Percentiles rank a stretch among this genome's conserved stretches.
These are phyloP conservation scores for Hypothenemus hampei DNA, from an alignment of 1,140 invertebrate genomes.

Conservation along the genomic window DNA sequence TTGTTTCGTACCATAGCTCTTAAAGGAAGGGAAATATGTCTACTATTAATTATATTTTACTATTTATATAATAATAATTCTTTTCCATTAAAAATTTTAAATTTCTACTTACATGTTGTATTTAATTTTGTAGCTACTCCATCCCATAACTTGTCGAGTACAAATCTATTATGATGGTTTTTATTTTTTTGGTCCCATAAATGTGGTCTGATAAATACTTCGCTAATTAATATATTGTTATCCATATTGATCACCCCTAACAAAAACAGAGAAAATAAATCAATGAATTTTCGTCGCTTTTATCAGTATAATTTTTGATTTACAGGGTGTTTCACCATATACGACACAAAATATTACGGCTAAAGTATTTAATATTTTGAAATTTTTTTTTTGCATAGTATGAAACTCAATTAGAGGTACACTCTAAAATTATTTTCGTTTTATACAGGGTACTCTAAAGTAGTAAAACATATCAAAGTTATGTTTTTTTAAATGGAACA, in stretches of 20 bases:
- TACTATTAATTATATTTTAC: conserved; percentile 2
- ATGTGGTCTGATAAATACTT: conserved; percentile 21
- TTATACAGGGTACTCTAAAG: too few relatives aligned
- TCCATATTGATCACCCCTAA: conserved; percentile 21
- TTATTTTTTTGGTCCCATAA: conserved; percentile 30
- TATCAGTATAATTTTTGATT: too few relatives aligned
- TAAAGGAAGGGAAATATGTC: conserved; percentile 38
- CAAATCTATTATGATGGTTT: conserved; percentile 29
- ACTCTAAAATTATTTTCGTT: too few relatives aligned
- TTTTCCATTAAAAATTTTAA: conserved; percentile 1
- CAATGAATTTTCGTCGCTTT: too few relatives aligned
- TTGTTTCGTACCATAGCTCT: conserved; percentile 47
- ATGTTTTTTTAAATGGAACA: too few relatives aligned
- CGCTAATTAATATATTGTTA: conserved; percentile 24
- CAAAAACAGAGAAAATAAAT: too few relatives aligned
- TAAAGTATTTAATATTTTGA: too few relatives aligned
- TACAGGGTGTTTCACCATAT: too few relatives aligned
- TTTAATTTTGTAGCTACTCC: conserved; percentile 27
- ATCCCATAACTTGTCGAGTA: conserved; percentile 31
- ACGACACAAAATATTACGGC: too few relatives aligned
- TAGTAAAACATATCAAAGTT: too few relatives aligned
- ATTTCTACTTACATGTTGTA: conserved; percentile 24
- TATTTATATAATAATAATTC: conserved; percentile 16
- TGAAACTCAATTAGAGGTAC: too few relatives aligned
- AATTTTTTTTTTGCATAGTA: too few relatives aligned